Conservation (phyloP, 2,113 vertebrate species). For the Centropristis striata region DNA sequence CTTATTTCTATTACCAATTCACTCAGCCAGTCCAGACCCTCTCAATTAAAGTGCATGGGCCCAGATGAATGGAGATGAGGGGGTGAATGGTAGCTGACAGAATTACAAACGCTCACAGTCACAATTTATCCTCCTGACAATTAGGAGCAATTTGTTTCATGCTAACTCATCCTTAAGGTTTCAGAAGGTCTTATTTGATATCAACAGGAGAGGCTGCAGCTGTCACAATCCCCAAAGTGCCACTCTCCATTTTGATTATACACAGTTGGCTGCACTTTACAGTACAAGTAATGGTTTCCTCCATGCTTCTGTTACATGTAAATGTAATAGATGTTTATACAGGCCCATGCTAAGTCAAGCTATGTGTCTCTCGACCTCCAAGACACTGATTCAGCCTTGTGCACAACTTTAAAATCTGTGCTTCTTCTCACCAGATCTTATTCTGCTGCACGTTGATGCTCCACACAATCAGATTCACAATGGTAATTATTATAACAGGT, state of each 20-base stretch:
- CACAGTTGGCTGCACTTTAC: conserved; percentile 66
- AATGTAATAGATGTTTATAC: conserved; percentile 32
- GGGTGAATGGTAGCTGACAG: conserved; percentile 76
- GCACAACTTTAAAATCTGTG: conserved; percentile 29
- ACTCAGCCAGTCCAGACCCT: conserved; percentile 66
- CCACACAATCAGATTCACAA: conserved; percentile 56
- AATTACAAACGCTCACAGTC: conserved; percentile 82
- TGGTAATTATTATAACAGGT: conserved; percentile 68
- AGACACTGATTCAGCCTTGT: conserved; percentile 22
- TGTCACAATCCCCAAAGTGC: conserved; percentile 59
- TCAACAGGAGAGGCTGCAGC: conserved; percentile 67
- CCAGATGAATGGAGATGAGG: conserved; percentile 74
- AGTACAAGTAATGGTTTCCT: conserved; percentile 46
- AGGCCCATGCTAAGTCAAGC: not conserved
- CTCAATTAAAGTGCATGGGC: conserved; percentile 80
- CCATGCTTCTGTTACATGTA: conserved; percentile 1
- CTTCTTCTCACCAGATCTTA: conserved; percentile 23
- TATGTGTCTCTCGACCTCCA: not conserved
- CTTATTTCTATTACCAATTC: conserved; percentile 82
- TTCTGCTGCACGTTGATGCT: conserved; percentile 3
- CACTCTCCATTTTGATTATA: conserved; percentile 66
- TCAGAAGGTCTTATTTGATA: conserved; percentile 68
- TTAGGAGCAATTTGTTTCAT: conserved; percentile 85
- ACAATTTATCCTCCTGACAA: conserved; percentile 83
- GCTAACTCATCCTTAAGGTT: conserved; percentile 82